A percentile compares a stretch with the other conserved stretches of the same genome.
Conservation (phyloP, 2,888 invertebrate genomes). For the Beris chalybata region DNA sequence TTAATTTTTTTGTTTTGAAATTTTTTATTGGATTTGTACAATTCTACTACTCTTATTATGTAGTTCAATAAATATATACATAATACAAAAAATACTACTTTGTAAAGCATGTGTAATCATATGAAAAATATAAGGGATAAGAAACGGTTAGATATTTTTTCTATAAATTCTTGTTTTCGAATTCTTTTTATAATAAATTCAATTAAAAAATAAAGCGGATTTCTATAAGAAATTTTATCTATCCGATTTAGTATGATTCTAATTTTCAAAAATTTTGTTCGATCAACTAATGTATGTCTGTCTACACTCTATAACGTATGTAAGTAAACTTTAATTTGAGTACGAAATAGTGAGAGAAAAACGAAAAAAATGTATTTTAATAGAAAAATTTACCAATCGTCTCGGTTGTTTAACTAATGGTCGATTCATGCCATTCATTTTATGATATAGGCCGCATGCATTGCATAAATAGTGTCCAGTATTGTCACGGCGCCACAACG, state of each 20-base stretch:
- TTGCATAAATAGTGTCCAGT: slow-evolving; percentile 99
- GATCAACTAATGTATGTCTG: slow-evolving; percentile 40
- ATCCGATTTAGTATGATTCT: slow-evolving; percentile 9
- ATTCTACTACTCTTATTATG: not conserved
- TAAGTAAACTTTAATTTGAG: slow-evolving; percentile 4
- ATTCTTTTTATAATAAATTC: slow-evolving; percentile 28
- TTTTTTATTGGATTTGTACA: not conserved
- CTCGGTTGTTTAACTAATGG: slow-evolving; percentile 90
- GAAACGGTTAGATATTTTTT: slow-evolving; percentile 9
- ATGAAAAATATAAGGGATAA: slow-evolving; percentile 18
- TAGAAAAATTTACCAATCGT: slow-evolving; percentile 72
- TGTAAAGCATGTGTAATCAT: slow-evolving; percentile 7
- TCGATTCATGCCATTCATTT: slow-evolving; percentile 94
- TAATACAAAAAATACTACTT: slow-evolving; percentile 32
- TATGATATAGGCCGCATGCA: slow-evolving; percentile 98
- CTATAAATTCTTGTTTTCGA: slow-evolving; percentile 45
- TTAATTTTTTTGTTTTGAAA: slow-evolving; percentile 32
- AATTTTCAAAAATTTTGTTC: slow-evolving; percentile 50
- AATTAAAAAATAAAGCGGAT: slow-evolving; percentile 45
- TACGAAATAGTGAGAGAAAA: slow-evolving; percentile 6
- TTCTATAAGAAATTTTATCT: slow-evolving; percentile 53
- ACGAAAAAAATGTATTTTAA: slow-evolving; percentile 11
- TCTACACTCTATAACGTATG: slow-evolving; percentile 28
- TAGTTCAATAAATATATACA: not conserved
- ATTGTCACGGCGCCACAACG: slow-evolving; percentile 97